Conservation (phyloP, 2,797 vertebrate genomes). For the Delichon dasypus region DNA sequence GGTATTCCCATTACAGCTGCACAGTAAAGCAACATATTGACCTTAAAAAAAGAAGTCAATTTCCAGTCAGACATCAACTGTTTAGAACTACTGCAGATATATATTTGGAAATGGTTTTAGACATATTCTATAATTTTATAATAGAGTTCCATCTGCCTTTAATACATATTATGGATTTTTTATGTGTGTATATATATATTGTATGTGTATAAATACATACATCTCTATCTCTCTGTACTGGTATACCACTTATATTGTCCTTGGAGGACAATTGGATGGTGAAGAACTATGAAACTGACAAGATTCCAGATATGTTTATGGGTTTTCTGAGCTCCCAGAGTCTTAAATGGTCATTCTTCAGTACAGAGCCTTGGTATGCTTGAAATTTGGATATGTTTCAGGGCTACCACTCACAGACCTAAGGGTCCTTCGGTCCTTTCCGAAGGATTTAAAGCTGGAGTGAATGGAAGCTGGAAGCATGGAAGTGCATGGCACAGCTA, state of each 20-base stretch:
- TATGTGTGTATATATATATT: background rate
- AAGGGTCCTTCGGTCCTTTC: background rate
- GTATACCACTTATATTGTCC: background rate
- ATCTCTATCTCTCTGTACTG: background rate
- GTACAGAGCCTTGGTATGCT: background rate
- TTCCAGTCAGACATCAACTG: conserved; percentile 67
- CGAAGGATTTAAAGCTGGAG: background rate
- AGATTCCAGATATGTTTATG: background rate
- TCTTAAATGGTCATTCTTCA: background rate
- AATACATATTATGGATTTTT: background rate
- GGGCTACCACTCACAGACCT: background rate
- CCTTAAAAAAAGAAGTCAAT: conserved; percentile 47
- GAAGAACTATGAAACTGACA: background rate
- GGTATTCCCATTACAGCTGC: background rate
- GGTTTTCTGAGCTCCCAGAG: background rate
- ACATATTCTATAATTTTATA: background rate
- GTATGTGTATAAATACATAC: too few relatives aligned
- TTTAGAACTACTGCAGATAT: conserved; percentile 41
- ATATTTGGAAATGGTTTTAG: conserved; percentile 40
- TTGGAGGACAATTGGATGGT: background rate
- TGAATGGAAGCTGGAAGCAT: background rate
- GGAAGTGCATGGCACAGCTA: background rate
- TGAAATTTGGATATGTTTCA: background rate
- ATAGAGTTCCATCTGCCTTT: background rate
- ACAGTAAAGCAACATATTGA: conserved; percentile 6